These are phyloP conservation scores for Apodemus agrarius DNA, from an alignment of 2,797 vertebrate genomes.

Conservation along the genomic window DNA sequence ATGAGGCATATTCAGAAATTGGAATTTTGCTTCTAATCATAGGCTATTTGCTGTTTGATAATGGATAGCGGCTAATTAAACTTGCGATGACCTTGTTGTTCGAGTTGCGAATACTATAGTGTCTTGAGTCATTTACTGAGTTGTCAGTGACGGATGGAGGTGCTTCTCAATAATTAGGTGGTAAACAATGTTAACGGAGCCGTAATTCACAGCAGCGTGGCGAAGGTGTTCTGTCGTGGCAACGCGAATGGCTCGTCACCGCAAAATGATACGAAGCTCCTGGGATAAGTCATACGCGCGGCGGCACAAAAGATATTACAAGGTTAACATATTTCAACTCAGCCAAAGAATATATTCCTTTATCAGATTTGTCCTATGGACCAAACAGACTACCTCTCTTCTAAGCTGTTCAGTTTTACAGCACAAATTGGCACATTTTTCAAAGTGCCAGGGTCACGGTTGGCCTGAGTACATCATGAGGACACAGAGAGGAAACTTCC, in stretches of 20 bases:
- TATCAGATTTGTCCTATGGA: conserved; percentile 28
- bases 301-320: conserved; percentile 44
- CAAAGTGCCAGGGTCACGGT: background rate
- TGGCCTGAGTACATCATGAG: background rate
- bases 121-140: conserved; percentile 79
- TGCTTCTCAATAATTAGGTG: conserved; percentile 81
- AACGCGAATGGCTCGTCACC: conserved; percentile 54
- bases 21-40: conserved; percentile 62
- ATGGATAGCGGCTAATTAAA: conserved; percentile 81
- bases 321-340: conserved; percentile 52
- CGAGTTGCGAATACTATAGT: conserved; percentile 74
- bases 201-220: conserved; percentile 75
- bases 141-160: conserved; percentile 77
- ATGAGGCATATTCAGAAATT: conserved; percentile 66
- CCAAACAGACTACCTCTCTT: background rate
- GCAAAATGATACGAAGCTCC: conserved; percentile 46
- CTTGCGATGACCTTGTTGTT: conserved; percentile 81
- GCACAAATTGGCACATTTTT: conserved; percentile 55
- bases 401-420: conserved; percentile 20
- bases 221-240: conserved; percentile 70
- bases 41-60: conserved; percentile 72
- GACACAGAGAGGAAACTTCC: background rate
- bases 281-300: conserved; percentile 56
- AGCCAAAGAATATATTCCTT: background rate
- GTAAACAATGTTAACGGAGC: conserved; percentile 82